These are phyloP conservation scores for Phoxinus phoxinus DNA, from an alignment of 2,113 vertebrate genomes.

Conservation along the genomic window DNA sequence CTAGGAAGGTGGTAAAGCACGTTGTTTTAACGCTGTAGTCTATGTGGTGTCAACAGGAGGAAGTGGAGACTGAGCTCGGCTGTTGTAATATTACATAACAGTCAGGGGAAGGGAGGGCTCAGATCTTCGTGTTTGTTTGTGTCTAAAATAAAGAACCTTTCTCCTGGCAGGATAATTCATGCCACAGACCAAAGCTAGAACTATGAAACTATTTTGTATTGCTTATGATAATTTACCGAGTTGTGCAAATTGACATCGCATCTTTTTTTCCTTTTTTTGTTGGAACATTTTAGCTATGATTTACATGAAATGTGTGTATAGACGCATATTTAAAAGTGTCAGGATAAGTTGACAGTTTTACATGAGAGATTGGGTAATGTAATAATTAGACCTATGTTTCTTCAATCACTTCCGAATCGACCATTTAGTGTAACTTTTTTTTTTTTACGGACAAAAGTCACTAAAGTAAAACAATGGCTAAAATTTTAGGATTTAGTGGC, in stretches of 20 bases:
- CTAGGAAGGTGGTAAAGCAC: neutral
- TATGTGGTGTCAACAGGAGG: constrained; percentile 42
- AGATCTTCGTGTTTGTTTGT: neutral
- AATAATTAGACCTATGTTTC: neutral
- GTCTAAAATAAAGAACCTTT: constrained; percentile 7
- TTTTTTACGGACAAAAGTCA: neutral
- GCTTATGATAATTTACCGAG: neutral
- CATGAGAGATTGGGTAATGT: neutral
- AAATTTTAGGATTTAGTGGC: neutral
- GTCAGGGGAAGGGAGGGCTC: neutral
- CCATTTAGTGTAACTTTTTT: too few species aligned
- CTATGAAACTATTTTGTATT: neutral
- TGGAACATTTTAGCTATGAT: too few species aligned
- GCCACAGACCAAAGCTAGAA: neutral
- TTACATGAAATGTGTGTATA: too few species aligned
- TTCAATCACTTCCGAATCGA: neutral
- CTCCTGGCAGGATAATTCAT: neutral
- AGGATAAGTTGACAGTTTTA: neutral
- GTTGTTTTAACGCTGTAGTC: constrained; percentile 15
- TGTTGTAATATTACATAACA: constrained; percentile 70
- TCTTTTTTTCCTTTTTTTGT: neutral
- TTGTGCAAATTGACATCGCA: too few species aligned
- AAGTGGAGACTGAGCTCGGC: constrained; percentile 48
- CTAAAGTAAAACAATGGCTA: neutral
- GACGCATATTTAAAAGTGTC: neutral